These are phyloP conservation scores for Danaus melanippus DNA, from an alignment of 1,140 invertebrate species.

Conservation along the genomic window DNA sequence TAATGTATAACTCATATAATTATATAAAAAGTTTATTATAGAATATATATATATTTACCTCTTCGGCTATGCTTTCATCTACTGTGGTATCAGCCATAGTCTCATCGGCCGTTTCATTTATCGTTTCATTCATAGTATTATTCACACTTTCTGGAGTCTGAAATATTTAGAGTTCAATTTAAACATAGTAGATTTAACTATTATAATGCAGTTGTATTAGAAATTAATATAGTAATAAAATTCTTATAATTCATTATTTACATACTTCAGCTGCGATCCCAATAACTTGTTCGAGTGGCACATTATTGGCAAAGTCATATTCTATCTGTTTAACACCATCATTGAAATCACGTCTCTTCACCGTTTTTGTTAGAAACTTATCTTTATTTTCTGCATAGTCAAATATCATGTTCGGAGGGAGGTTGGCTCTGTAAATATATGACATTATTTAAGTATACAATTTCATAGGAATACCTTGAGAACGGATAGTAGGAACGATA, in stretches of 20 bases:
- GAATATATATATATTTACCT: slow-evolving; percentile 22
- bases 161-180: background rate
- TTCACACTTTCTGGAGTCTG: slow-evolving; percentile 34
- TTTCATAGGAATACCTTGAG: background rate
- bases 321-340: slow-evolving; percentile 68
- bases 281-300: slow-evolving; percentile 54
- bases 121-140: slow-evolving; percentile 35
- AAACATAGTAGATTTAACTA: no score
- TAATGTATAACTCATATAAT: background rate
- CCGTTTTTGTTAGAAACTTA: slow-evolving; percentile 62
- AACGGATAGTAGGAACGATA: background rate
- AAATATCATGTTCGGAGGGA: slow-evolving; percentile 67
- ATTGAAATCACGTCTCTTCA: slow-evolving; percentile 64
- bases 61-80: slow-evolving; percentile 44
- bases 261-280: slow-evolving; percentile 36
- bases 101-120: slow-evolving; percentile 40
- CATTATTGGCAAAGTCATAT: slow-evolving; percentile 65
- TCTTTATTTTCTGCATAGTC: slow-evolving; percentile 69
- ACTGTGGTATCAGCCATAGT: slow-evolving; percentile 37
- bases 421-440: slow-evolving; percentile 53
- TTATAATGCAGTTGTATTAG: background rate
- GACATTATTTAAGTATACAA: slow-evolving; percentile 3
- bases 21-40: background rate
- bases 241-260: background rate
- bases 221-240: slow-evolving; percentile 1